phyloP scores from a whole-genome alignment of 2,113 vertebrate species.

The Scortum barcoo region DNA sequence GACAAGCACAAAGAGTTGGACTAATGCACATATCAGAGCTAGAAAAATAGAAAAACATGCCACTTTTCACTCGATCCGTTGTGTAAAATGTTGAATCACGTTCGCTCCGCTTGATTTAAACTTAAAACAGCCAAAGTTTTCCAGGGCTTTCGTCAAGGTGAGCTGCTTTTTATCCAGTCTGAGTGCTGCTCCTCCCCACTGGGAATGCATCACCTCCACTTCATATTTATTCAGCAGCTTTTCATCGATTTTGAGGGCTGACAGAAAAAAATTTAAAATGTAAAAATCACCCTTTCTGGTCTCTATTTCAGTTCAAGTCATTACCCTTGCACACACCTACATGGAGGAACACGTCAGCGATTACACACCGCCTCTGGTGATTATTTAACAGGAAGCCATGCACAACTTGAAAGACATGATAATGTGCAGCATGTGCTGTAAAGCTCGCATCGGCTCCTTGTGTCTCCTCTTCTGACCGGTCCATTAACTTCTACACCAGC shows the following conservation, averaged over 20 bases:
- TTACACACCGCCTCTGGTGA: not conserved
- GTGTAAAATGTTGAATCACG: not conserved
- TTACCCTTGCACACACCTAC: constrained; percentile 2
- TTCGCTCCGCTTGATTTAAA: not conserved
- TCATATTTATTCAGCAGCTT: constrained; percentile 8
- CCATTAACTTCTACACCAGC: constrained; percentile 9
- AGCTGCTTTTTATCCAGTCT: not conserved
- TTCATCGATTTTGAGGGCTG: constrained; percentile 9
- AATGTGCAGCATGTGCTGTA: not conserved
- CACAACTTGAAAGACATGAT: not conserved
- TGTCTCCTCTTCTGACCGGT: not conserved
- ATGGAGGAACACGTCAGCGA: not conserved
- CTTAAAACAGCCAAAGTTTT: not conserved
- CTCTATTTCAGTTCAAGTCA: not conserved
- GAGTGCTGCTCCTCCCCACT: not conserved
- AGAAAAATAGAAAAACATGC: too few species aligned
- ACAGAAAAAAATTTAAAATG: not conserved
- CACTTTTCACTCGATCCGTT: not conserved
- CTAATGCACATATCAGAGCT: not conserved
- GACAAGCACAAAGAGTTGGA: not conserved
- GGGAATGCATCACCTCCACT: constrained; percentile 3
- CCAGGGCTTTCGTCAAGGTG: not conserved
- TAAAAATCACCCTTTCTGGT: constrained; percentile 2
- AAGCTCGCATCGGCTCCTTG: not conserved
- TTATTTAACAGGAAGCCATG: not conserved